Evolutionary conservation across 2,113 vertebrate species (phyloP).

Genomic region (Benitochromis conjunctus): DNA sequence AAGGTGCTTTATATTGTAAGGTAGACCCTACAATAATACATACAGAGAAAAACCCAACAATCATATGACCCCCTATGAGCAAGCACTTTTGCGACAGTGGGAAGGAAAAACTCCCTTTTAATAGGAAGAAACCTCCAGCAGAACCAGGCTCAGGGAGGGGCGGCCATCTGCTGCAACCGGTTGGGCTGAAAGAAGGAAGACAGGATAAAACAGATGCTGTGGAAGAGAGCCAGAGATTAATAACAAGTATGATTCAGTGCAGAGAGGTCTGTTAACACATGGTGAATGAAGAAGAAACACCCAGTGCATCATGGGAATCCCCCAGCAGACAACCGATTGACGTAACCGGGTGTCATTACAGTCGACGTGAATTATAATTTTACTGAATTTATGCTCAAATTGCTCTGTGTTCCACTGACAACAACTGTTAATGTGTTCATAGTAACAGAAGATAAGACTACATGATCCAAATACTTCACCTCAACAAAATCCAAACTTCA

Average conservation of each 20-base stretch:
- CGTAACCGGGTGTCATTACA: no score
- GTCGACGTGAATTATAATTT: no score
- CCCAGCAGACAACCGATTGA: no score
- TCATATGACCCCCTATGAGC: rapidly evolving
- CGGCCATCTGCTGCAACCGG: not conserved
- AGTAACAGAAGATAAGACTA: not conserved
- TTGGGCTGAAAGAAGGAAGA: not conserved
- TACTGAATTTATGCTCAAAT: no score
- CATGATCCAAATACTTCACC: not conserved
- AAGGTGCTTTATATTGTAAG: not conserved
- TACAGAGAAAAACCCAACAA: not conserved
- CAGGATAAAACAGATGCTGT: not conserved
- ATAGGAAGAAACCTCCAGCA: rapidly evolving
- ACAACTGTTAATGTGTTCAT: not conserved
- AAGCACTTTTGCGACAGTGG: rapidly evolving
- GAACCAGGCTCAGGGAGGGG: not conserved
- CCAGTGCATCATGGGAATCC: no score
- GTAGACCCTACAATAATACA: not conserved
- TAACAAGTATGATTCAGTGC: no score
- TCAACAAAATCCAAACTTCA: not conserved
- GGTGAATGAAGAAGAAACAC: no score
- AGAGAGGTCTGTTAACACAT: no score
- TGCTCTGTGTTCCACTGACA: no score
- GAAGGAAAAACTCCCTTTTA: not conserved
- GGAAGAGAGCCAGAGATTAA: not conserved